These are phyloP conservation scores for Macaria liturata DNA, from an alignment of 2,888 invertebrate genomes.

Conservation along the genomic window DNA sequence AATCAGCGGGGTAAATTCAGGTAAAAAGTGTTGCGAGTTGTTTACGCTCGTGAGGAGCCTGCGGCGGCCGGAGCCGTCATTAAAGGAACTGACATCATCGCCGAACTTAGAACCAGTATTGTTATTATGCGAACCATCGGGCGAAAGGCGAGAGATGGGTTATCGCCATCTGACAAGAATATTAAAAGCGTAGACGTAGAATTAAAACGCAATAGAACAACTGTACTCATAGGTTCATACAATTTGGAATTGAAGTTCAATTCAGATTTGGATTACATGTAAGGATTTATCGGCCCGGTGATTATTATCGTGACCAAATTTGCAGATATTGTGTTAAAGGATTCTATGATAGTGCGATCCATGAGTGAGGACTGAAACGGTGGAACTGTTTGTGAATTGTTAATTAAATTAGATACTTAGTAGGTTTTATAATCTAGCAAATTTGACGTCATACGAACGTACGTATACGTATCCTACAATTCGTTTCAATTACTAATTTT, in stretches of 20 bases:
- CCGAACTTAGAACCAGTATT: constrained; percentile 65
- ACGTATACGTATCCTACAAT: no score
- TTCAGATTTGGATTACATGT: constrained; percentile 59
- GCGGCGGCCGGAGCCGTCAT: constrained; percentile 58
- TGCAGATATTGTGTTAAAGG: constrained; percentile 63
- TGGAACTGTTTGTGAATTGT: no score
- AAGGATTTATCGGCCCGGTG: constrained; percentile 60
- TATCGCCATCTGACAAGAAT: constrained; percentile 65
- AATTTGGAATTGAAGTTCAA: constrained; percentile 63
- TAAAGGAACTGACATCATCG: constrained; percentile 81
- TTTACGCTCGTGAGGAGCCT: constrained; percentile 65
- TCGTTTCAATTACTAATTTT: no score
- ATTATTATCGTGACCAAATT: constrained; percentile 63
- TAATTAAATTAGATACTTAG: no score
- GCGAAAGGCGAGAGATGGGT: constrained; percentile 68
- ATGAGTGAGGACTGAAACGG: no score
- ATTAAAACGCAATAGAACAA: constrained; percentile 50
- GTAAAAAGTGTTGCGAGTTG: constrained; percentile 50
- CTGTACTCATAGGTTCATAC: constrained; percentile 37
- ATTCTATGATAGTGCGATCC: no score
- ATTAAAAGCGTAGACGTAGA: constrained; percentile 56
- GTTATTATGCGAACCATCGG: constrained; percentile 64
- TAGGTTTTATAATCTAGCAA: no score
- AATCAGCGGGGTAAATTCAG: constrained; percentile 44
- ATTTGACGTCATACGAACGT: no score